phyloP scores from a whole-genome alignment of 2,888 invertebrate species.

The Diarsia dahlii region DNA sequence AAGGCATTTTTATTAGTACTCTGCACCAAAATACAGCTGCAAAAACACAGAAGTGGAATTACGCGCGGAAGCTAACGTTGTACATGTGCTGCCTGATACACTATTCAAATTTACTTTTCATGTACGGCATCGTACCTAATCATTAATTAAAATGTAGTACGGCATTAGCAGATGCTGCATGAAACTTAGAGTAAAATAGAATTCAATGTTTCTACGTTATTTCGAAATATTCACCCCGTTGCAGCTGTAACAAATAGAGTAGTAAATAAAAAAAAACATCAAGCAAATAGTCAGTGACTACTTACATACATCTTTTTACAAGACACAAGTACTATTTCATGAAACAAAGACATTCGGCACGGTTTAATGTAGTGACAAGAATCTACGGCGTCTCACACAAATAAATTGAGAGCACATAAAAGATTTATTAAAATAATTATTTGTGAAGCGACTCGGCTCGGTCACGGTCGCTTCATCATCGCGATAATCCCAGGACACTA shows the following conservation, averaged over 20 bases:
- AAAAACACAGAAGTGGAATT: constrained; percentile 2
- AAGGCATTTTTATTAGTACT: constrained; percentile 34
- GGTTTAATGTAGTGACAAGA: constrained; percentile 20
- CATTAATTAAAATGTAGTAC: constrained; percentile 11
- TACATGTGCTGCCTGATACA: constrained; percentile 10
- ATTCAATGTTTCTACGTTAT: constrained; percentile 6
- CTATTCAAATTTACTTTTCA: constrained; percentile 14
- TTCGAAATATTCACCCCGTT: constrained; percentile 9
- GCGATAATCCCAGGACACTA: constrained; percentile 63
- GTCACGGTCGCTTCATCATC: constrained; percentile 57
- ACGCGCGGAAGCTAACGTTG: not conserved
- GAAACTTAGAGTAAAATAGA: not conserved
- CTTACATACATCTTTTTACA: not conserved
- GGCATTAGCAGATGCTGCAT: not conserved
- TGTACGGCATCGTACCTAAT: constrained; percentile 3
- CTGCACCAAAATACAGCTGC: constrained; percentile 16
- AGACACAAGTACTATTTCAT: not conserved
- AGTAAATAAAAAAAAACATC: not conserved
- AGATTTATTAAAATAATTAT: constrained; percentile 52
- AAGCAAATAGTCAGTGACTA: not conserved
- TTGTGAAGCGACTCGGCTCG: constrained; percentile 30
- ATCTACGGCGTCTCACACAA: constrained; percentile 9
- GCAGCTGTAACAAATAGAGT: constrained; percentile 1
- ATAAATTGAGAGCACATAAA: constrained; percentile 21
- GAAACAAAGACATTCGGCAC: not conserved